A percentile compares a stretch with the other conserved stretches of the same genome.
Evolutionary conservation across 1,140 invertebrate genomes (phyloP).

Genomic region (Mylabris phalerata): DNA sequence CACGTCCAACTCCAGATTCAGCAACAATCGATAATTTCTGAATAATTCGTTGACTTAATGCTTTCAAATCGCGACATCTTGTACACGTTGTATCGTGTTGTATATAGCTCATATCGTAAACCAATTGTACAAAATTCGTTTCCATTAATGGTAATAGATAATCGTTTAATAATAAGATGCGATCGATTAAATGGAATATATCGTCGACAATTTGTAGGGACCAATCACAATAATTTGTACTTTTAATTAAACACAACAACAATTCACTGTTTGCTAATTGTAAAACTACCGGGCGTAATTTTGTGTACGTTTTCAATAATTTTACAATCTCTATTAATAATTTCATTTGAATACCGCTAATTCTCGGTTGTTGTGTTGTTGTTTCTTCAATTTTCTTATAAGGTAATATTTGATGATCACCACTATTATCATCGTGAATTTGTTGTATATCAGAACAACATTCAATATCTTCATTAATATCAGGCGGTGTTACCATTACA

Average conservation of each 20-base stretch:
- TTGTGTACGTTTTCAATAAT: slow-evolving; percentile 23
- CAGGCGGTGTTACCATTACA: not conserved
- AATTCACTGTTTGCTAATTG: slow-evolving; percentile 40
- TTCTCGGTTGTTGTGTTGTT: not conserved
- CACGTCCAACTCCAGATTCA: slow-evolving; percentile 48
- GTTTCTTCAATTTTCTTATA: too few species aligned
- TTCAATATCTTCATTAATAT: slow-evolving; percentile 9
- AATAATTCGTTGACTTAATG: slow-evolving; percentile 41
- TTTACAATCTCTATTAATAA: slow-evolving; percentile 21
- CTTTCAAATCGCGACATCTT: slow-evolving; percentile 38
- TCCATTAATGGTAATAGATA: slow-evolving; percentile 36
- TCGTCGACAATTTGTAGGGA: not conserved
- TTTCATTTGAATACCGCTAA: slow-evolving; percentile 10
- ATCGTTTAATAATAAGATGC: slow-evolving; percentile 40
- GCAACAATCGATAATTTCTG: slow-evolving; percentile 44
- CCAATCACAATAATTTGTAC: slow-evolving; percentile 13
- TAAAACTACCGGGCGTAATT: slow-evolving; percentile 15
- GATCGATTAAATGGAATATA: slow-evolving; percentile 11
- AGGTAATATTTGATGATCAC: too few species aligned
- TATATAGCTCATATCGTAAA: slow-evolving; percentile 27
- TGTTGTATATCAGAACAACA: slow-evolving; percentile 1
- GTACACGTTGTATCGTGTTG: slow-evolving; percentile 24
- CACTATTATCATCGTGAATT: not conserved
- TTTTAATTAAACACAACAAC: slow-evolving; percentile 38
- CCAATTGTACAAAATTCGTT: slow-evolving; percentile 26